Conservation (phyloP, 2,888 invertebrate genomes). For the Apamea sordens region DNA sequence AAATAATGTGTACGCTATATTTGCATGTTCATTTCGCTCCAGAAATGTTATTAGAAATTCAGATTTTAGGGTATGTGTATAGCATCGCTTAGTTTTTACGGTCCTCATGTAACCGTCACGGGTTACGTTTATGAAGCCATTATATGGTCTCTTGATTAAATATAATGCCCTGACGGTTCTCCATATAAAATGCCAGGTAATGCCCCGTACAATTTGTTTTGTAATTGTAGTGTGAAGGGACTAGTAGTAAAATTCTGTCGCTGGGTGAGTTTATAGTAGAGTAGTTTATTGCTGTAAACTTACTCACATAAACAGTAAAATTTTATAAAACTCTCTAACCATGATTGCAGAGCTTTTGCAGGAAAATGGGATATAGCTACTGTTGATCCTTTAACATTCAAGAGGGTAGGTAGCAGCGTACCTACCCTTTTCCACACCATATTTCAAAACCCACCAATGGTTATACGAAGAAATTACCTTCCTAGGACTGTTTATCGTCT, state of each 20-base stretch:
- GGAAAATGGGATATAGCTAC: neutral
- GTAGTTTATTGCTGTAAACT: neutral
- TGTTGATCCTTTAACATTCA: neutral
- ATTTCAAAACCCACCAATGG: too few relatives aligned
- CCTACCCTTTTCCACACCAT: neutral
- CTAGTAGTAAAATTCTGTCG: slow-evolving; percentile 16
- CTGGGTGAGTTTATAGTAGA: neutral
- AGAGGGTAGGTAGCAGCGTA: neutral
- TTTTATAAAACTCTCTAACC: neutral
- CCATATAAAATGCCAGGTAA: slow-evolving; percentile 49
- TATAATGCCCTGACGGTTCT: slow-evolving; percentile 45
- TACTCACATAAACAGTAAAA: neutral
- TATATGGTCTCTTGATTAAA: slow-evolving; percentile 71
- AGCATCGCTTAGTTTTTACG: slow-evolving; percentile 84
- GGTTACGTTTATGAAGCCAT: slow-evolving; percentile 71
- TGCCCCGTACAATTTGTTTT: slow-evolving; percentile 39
- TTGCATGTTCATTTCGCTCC: slow-evolving; percentile 84
- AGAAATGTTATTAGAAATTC: slow-evolving; percentile 87
- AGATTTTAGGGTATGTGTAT: slow-evolving; percentile 82
- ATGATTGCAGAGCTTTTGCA: neutral
- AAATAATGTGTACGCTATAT: slow-evolving; percentile 82
- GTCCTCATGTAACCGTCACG: slow-evolving; percentile 68
- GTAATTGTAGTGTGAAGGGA: slow-evolving; percentile 32
- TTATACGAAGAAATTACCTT: neutral
- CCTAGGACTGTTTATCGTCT: neutral